Evolutionary conservation across 2,113 vertebrate species (phyloP).

Genomic region (Todiramphus chloris): DNA sequence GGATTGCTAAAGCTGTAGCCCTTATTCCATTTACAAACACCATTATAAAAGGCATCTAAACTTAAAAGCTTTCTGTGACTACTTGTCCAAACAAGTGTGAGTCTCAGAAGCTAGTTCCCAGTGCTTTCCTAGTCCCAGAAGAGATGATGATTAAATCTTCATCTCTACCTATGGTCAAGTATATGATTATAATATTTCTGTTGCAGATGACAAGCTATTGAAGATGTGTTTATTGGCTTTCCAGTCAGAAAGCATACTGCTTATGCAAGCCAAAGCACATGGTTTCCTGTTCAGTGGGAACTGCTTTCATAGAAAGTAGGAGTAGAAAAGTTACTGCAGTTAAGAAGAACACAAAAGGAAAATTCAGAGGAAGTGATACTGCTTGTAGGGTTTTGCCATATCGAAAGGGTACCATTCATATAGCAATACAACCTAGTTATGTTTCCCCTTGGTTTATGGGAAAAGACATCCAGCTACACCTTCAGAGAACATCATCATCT

Average conservation of each 20-base stretch:
- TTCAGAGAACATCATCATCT: not conserved
- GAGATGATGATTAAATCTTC: not conserved
- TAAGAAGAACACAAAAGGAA: not conserved
- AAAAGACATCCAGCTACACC: not conserved
- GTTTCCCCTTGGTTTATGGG: not conserved
- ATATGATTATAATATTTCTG: not conserved
- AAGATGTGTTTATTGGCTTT: not conserved
- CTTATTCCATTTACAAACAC: not conserved
- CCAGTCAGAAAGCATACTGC: not conserved
- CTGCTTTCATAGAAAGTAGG: not conserved
- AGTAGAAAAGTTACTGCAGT: not conserved
- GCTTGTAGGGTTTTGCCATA: not conserved
- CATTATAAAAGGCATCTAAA: not conserved
- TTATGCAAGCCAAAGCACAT: not conserved
- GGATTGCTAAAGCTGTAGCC: not conserved
- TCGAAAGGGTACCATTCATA: not conserved
- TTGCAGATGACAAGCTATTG: not conserved
- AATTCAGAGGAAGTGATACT: not conserved
- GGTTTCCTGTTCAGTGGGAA: not conserved
- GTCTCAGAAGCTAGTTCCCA: not conserved
- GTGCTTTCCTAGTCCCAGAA: not conserved
- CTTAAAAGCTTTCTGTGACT: not conserved
- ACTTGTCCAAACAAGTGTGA: not conserved
- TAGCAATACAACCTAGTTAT: not conserved
- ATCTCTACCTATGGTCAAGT: not conserved